Evolutionary conservation across 2,113 vertebrate species (phyloP).

Genomic region (Planiliza haematocheilus): DNA sequence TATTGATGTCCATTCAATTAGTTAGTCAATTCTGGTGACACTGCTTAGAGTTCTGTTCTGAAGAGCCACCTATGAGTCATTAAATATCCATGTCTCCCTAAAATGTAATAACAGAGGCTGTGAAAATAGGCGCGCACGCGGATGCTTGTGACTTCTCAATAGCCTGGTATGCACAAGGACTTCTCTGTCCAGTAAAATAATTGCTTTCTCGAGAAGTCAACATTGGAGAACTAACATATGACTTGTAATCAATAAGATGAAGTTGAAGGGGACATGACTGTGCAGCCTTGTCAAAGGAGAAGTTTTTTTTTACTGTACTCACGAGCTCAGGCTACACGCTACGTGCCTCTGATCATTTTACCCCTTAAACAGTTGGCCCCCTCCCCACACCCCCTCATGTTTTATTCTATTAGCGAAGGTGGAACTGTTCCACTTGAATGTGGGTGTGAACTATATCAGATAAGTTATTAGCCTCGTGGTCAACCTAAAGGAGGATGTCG

Average conservation of each 20-base stretch:
- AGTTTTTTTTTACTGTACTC: background rate
- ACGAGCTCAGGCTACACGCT: too few relatives aligned
- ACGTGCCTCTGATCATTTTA: background rate
- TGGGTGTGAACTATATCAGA: too few relatives aligned
- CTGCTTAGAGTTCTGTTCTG: too few relatives aligned
- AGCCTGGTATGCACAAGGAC: conserved; percentile 1
- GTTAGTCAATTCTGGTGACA: background rate
- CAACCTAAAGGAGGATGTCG: background rate
- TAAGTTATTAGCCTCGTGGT: background rate
- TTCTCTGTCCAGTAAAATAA: too few relatives aligned
- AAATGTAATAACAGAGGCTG: background rate
- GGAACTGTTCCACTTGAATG: background rate
- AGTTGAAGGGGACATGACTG: background rate
- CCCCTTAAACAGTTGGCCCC: too few relatives aligned
- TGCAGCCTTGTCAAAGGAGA: background rate
- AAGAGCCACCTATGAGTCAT: background rate
- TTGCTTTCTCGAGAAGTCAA: too few relatives aligned
- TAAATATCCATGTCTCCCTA: background rate
- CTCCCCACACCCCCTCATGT: too few relatives aligned
- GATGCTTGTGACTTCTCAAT: background rate
- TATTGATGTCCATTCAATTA: background rate
- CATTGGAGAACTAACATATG: too few relatives aligned
- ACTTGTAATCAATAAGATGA: too few relatives aligned
- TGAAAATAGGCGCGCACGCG: background rate
- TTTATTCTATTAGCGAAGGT: too few relatives aligned